Base-by-base conservation (phyloP, 2,797 vertebrate species). In the Cynodonichthys magdalenae region DNA sequence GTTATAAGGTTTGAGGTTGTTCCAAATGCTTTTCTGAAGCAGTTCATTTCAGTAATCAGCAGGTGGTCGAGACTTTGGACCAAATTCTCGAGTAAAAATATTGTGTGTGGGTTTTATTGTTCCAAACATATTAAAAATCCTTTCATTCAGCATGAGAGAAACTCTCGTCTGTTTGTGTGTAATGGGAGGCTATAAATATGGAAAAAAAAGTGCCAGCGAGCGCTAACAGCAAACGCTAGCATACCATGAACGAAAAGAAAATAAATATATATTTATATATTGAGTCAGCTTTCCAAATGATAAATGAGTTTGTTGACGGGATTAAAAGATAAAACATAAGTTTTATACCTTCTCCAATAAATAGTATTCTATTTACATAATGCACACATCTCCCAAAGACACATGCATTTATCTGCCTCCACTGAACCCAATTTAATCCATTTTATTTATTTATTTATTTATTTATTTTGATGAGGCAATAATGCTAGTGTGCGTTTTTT, bases 321-420 rank as follows among this genome's bases (percentile, higher is more conserved):
- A 85, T 88, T 20, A n/a, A 31, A 52, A 52, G 51, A 87, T 86
- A 89, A 91, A 89, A 86, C 86, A 93, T 93, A 93, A 90, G 86
- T 82, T 85, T 92, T 74, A 91, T 90, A 90, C 93, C 91, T 90
- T 92, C 92, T 94, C 94, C 91, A 98, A 98, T 98, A 98, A 98
- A 98, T 98, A 97, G 93, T 92, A 92, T 91, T 93, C 84, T 96
- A 95, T 96, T 93, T 96, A 96, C 95, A 96, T 91, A 95, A 95
- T 96, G 90, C 93, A 95, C 94, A 96, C 90, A 90, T 91, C 89
- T 90, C 88, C 87, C 90, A 86, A 75, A 84, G 77, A 75, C 79
- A 79, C 64, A 64, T 63, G 62, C 45, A 36, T 8, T 52, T 62
- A 58, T 66, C 71, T 68, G 70, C 74, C 58, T 60, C 71, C 46